Percentiles rank a stretch among this genome's conserved stretches.
phyloP scores from a whole-genome alignment of 2,888 invertebrate genomes.

The Spicauda simplicius region DNA sequence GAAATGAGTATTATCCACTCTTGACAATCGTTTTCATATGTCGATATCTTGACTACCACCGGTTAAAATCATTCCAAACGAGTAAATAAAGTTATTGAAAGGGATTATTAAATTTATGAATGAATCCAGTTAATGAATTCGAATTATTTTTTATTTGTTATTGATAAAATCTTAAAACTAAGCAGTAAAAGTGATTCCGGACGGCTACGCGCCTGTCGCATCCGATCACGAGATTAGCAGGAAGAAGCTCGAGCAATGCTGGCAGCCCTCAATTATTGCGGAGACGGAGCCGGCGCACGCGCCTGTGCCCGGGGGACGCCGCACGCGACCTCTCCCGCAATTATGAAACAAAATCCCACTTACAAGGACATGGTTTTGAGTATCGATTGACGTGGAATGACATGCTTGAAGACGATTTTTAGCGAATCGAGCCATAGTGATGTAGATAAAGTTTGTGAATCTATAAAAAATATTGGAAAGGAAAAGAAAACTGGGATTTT shows the following conservation, averaged over 20 bases:
- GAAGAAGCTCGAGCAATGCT: constrained; percentile 66
- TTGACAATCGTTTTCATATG: no score
- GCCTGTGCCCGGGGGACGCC: constrained; percentile 67
- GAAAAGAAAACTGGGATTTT: no score
- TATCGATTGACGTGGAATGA: constrained; percentile 21
- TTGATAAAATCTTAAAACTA: not conserved
- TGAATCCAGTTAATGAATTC: no score
- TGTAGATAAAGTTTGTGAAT: not conserved
- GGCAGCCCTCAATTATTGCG: constrained; percentile 68
- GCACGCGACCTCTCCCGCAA: constrained; percentile 73
- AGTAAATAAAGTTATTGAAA: no score
- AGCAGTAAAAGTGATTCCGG: constrained; percentile 57
- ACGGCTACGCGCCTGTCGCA: constrained; percentile 65
- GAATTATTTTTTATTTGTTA: not conserved
- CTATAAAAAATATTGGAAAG: no score
- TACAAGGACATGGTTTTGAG: constrained; percentile 25
- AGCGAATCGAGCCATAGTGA: not conserved
- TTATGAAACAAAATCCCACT: constrained; percentile 62
- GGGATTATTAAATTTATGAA: no score
- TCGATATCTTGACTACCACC: no score
- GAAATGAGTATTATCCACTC: no score
- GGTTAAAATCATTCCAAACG: no score
- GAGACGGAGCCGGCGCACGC: constrained; percentile 58
- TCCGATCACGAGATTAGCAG: constrained; percentile 72
- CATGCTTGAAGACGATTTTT: not conserved